Conservation (phyloP, 37 sponge, comb jelly and placozoan species). For the Agelas oroides region DNA sequence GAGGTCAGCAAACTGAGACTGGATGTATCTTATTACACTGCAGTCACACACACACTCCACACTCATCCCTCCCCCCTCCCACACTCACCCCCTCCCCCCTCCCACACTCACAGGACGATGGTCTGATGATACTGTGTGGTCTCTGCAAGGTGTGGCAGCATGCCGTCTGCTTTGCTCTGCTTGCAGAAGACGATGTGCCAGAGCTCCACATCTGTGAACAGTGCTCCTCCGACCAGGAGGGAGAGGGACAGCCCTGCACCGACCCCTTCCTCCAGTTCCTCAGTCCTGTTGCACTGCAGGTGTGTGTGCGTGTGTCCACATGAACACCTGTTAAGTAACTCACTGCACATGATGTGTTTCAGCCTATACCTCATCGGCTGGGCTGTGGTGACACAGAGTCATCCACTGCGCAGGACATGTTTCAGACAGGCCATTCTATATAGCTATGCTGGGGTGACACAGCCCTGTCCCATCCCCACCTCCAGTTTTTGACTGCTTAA, state of each 20-base stretch:
- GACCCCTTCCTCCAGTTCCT: conserved; percentile 70
- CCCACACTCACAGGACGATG: conserved; percentile 67
- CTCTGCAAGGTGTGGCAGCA: conserved; percentile 85
- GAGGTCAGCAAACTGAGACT: conserved; percentile 42
- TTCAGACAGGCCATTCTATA: too few species aligned
- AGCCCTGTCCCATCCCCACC: too few species aligned
- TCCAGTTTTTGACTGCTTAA: too few species aligned
- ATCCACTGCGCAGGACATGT: too few species aligned
- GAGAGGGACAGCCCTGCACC: conserved; percentile 33
- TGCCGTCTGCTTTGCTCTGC: conserved; percentile 78
- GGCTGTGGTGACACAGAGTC: too few species aligned
- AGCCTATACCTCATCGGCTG: too few species aligned
- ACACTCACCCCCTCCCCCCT: neutral
- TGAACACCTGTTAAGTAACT: neutral
- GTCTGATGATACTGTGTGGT: conserved; percentile 83
- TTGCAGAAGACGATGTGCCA: conserved; percentile 56
- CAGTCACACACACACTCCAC: neutral
- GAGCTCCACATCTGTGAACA: conserved; percentile 79
- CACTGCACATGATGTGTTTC: too few species aligned
- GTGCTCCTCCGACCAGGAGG: conserved; percentile 42
- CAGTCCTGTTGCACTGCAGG: conserved; percentile 43
- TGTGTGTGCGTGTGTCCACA: neutral
- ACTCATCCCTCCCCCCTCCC: conserved; percentile 5
- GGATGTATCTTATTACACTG: too few species aligned
- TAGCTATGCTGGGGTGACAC: neutral